A percentile compares a stretch with the other conserved stretches of the same genome.
Evolutionary conservation across 2,113 vertebrate genomes (phyloP).

Genomic region (Recurvirostra avosetta): DNA sequence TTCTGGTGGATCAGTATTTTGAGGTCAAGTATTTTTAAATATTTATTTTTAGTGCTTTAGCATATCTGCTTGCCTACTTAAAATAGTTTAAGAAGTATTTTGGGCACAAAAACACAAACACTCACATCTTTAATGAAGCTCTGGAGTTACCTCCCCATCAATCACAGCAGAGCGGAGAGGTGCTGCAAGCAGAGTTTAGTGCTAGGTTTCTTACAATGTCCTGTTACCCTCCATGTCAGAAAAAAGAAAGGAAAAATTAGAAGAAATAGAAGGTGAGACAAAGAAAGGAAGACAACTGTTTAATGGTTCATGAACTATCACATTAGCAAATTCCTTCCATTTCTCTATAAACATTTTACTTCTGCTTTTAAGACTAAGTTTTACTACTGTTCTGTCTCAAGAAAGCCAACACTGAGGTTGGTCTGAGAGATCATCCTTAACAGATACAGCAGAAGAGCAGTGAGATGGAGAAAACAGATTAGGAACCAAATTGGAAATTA

Average conservation of each 20-base stretch:
- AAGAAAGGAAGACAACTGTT: neutral
- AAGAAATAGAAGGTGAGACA: neutral
- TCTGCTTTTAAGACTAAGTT: neutral
- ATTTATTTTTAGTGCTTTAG: slow-evolving; percentile 39
- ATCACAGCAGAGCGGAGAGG: neutral
- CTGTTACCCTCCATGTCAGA: neutral
- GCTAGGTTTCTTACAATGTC: neutral
- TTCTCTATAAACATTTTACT: neutral
- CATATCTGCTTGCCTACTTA: slow-evolving; percentile 20
- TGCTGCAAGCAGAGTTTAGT: neutral
- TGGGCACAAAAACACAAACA: neutral
- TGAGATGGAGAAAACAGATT: neutral
- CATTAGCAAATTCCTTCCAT: neutral
- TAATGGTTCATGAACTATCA: neutral
- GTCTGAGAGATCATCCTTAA: neutral
- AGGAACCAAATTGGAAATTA: neutral
- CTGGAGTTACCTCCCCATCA: neutral
- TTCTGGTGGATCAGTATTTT: neutral
- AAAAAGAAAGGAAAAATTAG: neutral
- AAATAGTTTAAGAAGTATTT: slow-evolving; percentile 41
- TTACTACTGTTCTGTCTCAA: neutral
- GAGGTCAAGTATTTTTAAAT: slow-evolving; percentile 52
- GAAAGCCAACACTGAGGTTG: neutral
- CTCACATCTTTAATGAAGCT: neutral
- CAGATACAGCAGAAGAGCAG: neutral